Percentiles rank a stretch among this genome's conserved stretches.
Evolutionary conservation across 1,140 invertebrate genomes (phyloP).

Genomic region (Homalodisca vitripennis): DNA sequence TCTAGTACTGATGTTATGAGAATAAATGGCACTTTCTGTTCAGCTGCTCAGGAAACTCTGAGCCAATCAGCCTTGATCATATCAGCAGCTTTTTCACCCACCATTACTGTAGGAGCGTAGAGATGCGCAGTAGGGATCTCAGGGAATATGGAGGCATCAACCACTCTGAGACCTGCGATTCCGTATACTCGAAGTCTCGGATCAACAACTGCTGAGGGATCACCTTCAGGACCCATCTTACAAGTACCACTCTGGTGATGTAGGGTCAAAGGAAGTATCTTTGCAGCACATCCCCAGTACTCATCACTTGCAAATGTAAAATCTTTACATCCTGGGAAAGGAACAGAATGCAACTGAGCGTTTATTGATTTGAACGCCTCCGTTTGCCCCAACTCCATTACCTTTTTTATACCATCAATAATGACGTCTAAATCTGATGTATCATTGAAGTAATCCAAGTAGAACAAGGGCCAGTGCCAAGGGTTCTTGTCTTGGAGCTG

Average conservation of each 20-base stretch:
- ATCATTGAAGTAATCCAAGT: constrained; percentile 70
- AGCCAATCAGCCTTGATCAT: constrained; percentile 67
- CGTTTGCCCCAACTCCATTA: constrained; percentile 59
- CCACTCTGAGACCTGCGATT: constrained; percentile 65
- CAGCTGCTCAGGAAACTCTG: too few relatives aligned
- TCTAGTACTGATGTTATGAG: too few relatives aligned
- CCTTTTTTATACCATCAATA: constrained; percentile 63
- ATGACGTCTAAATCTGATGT: constrained; percentile 64
- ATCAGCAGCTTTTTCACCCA: constrained; percentile 82
- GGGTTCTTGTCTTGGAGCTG: constrained; percentile 69
- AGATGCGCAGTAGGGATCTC: constrained; percentile 67
- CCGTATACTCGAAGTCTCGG: constrained; percentile 67
- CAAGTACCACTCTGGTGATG: constrained; percentile 59
- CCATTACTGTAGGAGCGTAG: constrained; percentile 75
- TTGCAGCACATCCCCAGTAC: constrained; percentile 74
- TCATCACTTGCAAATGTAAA: constrained; percentile 57
- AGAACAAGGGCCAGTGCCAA: constrained; percentile 65
- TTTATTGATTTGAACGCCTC: constrained; percentile 59
- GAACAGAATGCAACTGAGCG: constrained; percentile 54
- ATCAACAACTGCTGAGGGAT: constrained; percentile 71
- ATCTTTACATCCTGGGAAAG: constrained; percentile 58
- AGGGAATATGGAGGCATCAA: constrained; percentile 76
- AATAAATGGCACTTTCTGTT: too few relatives aligned
- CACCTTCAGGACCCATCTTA: constrained; percentile 66
- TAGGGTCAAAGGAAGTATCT: constrained; percentile 58